A percentile compares a stretch with the other conserved stretches of the same genome.
Evolutionary conservation across 2,797 vertebrate species (phyloP).

Genomic region (Euphonia xanthogaster): DNA sequence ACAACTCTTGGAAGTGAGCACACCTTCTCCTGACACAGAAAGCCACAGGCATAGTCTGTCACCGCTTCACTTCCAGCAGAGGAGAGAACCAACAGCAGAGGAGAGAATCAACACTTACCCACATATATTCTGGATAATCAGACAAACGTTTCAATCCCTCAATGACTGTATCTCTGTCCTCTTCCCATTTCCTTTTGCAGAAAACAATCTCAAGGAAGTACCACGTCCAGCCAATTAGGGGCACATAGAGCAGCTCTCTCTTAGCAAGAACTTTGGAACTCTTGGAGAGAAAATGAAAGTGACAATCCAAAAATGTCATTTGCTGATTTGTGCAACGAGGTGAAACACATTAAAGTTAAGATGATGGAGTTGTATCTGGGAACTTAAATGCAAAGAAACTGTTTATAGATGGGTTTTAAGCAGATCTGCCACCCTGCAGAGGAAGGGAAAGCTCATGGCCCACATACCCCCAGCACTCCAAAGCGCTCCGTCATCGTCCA

Average conservation of each 20-base stretch:
- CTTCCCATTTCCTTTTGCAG: slow-evolving; percentile 97
- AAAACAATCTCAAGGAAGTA: slow-evolving; percentile 99
- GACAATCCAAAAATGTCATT: background rate
- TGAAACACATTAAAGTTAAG: background rate
- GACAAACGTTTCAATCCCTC: slow-evolving; percentile 81
- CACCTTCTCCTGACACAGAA: background rate
- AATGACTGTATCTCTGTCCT: slow-evolving; percentile 90
- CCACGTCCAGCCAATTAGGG: slow-evolving; percentile 98
- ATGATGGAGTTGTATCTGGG: background rate
- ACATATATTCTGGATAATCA: slow-evolving; percentile 97
- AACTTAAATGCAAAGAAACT: background rate
- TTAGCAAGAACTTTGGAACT: slow-evolving; percentile 98
- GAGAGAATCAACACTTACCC: slow-evolving; percentile 81
- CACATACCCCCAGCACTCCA: slow-evolving; percentile 91
- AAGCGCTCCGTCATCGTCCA: slow-evolving; percentile 99
- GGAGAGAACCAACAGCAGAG: background rate
- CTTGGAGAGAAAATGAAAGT: slow-evolving; percentile 63
- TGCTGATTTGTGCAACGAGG: background rate
- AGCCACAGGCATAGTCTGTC: background rate
- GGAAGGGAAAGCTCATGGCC: background rate
- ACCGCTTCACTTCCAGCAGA: background rate
- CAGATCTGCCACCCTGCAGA: background rate
- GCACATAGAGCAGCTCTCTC: slow-evolving; percentile 92
- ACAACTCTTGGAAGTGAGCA: background rate
- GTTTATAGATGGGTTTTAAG: background rate